Evolutionary conservation across 2,888 invertebrate genomes (phyloP), one percentile per base, ranked within the genome.

Genomic region (Agrotis clavis): DNA sequence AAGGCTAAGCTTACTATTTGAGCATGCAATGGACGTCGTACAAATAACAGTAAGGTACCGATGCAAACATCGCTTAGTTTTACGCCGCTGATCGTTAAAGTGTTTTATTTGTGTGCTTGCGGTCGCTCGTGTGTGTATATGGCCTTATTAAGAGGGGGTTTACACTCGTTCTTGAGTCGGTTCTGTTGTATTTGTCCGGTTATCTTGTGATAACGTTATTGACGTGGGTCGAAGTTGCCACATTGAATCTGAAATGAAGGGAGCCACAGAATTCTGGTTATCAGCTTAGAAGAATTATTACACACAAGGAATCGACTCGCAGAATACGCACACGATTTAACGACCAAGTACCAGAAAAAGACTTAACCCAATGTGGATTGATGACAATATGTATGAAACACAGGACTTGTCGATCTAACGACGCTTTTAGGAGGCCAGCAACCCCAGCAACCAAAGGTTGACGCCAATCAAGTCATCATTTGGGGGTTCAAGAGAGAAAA

Each of bases 61-160:
- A 76, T 85, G 83, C 79, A 85, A 83, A 85, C 85, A 83, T 64
- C 53, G 81, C 73, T 85, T 76, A 83, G 71, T 83, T 83, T 85
- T 83, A 83, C 74, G 67, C 57, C 41, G 51, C 11, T 64, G 69
- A 73, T 79, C 80, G 83, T 83, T 79, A 83, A 83, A 82, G 73
- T 76, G 83, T 83, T 85, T 83, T 79, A 83, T 83, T 79, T 74
- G 76, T 76, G 50, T 67, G 64, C 69, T 72, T 71, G 74, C 19
- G 76, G 79, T 66, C 70, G 41, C 62, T 70, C 19, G 69, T 69
- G 71, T 82, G 72, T 84, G 68, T 54, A 64, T 67, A 71, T 68
- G 13, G 65, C 70, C 67, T 67, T 77, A 71, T 69, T 78, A 73
- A 41, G 60, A 59, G 51, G 48, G 61, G 25, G 13, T 62, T 45